A percentile compares a stretch with the other conserved stretches of the same genome.
These are phyloP conservation scores for Protophormia terraenovae DNA, from an alignment of 2,888 invertebrate genomes.

Conservation along the genomic window DNA sequence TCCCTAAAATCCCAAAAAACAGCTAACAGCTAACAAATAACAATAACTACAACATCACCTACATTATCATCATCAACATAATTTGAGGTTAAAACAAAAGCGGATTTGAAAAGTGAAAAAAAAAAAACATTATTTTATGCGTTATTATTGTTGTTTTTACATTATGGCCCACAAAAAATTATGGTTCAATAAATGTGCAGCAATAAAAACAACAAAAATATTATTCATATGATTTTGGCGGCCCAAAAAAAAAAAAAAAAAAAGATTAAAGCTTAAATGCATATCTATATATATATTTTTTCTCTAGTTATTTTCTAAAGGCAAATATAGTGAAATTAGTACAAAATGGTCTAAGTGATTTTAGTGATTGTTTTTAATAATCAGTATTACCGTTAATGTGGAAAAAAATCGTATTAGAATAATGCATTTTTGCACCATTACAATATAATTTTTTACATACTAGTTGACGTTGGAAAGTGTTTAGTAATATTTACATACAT, in stretches of 20 bases:
- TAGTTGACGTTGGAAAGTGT: neutral
- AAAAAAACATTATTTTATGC: neutral
- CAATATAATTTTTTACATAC: no score
- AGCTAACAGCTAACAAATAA: neutral
- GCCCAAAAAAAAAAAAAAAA: neutral
- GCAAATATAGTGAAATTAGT: neutral
- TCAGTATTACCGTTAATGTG: conserved; percentile 43
- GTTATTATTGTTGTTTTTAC: neutral
- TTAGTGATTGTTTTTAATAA: conserved; percentile 52
- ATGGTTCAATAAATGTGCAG: conserved; percentile 14
- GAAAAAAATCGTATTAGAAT: conserved; percentile 50
- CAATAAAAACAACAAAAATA: conserved; percentile 10
- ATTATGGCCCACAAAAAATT: conserved; percentile 37
- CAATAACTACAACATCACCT: conserved; percentile 37
- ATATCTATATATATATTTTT: conserved; percentile 29
- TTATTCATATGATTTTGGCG: conserved; percentile 48
- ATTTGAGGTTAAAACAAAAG: conserved; percentile 78
- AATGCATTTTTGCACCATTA: conserved; percentile 20
- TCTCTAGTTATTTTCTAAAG: neutral
- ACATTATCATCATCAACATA: conserved; percentile 77
- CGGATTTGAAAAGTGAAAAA: conserved; percentile 74
- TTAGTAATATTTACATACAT: neutral
- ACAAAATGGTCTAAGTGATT: neutral
- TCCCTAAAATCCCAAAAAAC: no score
- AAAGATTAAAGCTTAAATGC: conserved; percentile 62